Evolutionary conservation across 2,888 invertebrate species (phyloP).

Genomic region (Himalopsyche japonica): DNA sequence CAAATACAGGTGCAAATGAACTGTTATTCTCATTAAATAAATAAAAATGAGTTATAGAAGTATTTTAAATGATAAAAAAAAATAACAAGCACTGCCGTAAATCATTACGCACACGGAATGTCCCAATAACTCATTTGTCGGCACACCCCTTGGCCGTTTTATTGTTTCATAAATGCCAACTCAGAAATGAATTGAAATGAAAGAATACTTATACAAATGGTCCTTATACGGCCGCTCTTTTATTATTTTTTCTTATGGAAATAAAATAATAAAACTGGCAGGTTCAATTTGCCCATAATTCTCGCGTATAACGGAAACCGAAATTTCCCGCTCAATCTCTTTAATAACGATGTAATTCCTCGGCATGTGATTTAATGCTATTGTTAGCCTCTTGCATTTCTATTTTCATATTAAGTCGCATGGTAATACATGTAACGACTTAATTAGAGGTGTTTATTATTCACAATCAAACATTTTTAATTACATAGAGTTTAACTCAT

Average conservation of each 20-base stretch:
- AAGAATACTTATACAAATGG: slow-evolving; percentile 1
- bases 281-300: not conserved
- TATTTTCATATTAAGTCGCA: not conserved
- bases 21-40: not conserved
- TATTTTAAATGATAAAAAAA: not conserved
- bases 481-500: no score
- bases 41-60: not conserved
- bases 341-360: not conserved
- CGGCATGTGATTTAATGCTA: not conserved
- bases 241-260: slow-evolving; percentile 1
- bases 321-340: not conserved
- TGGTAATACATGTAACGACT: not conserved
- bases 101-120: slow-evolving; percentile 29
- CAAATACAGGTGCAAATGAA: no score
- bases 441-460: not conserved
- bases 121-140: slow-evolving; percentile 33
- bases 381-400: not conserved
- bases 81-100: slow-evolving; percentile 5
- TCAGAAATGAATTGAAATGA: slow-evolving; percentile 8
- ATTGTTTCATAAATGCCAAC: slow-evolving; percentile 34
- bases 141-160: slow-evolving; percentile 22
- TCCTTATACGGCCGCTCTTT: not conserved
- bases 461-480: not conserved
- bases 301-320: not conserved
- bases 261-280: not conserved